These are phyloP conservation scores for Polydrusus tereticollis DNA, from an alignment of 2,888 invertebrate species.

Conservation along the genomic window DNA sequence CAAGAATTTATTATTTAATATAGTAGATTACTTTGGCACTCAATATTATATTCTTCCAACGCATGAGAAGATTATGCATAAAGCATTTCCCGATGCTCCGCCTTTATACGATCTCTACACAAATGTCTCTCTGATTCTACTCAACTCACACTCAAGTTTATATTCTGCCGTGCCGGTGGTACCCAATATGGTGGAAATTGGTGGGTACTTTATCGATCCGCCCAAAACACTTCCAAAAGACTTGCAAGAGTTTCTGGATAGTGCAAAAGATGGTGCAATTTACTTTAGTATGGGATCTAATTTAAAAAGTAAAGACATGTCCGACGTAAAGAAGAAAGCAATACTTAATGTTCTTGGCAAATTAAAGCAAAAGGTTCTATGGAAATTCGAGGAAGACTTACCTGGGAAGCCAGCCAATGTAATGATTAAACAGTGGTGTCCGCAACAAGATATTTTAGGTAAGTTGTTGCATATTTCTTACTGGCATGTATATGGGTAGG, in stretches of 20 bases:
- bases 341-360: constrained; percentile 72
- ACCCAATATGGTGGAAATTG: constrained; percentile 72
- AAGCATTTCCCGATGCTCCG: constrained; percentile 20
- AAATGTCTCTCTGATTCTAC: constrained; percentile 29
- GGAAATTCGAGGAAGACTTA: constrained; percentile 78
- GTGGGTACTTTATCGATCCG: constrained; percentile 68
- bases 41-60: background rate
- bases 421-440: constrained; percentile 74
- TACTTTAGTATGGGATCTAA: constrained; percentile 74
- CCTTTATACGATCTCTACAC: constrained; percentile 6
- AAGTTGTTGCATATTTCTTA: constrained; percentile 8
- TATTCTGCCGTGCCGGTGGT: constrained; percentile 64
- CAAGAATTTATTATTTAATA: constrained; percentile 66
- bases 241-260: constrained; percentile 53
- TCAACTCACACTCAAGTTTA: constrained; percentile 41
- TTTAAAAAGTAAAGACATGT: constrained; percentile 70
- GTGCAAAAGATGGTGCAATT: constrained; percentile 63
- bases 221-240: constrained; percentile 56
- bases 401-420: constrained; percentile 72
- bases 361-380: constrained; percentile 75
- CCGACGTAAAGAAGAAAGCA: constrained; percentile 67
- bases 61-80: constrained; percentile 8
- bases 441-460: constrained; percentile 69
- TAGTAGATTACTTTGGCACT: constrained; percentile 5
- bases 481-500: no score